Percentiles rank a stretch among this genome's conserved stretches.
These are phyloP conservation scores for Centruroides sculpturatus DNA, from an alignment of 1,140 invertebrate species.

Conservation along the genomic window DNA sequence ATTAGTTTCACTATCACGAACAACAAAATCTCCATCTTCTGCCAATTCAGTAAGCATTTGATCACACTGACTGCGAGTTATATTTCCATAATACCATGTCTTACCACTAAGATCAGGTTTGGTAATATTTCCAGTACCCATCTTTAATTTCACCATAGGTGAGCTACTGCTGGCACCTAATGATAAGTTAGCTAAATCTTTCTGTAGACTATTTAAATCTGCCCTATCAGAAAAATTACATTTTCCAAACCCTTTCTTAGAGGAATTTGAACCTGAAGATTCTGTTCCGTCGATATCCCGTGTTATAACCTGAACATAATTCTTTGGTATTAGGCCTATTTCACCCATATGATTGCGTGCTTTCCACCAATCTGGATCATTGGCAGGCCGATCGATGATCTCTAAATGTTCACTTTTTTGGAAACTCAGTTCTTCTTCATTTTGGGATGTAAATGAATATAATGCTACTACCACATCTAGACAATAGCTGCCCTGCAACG, in stretches of 20 bases:
- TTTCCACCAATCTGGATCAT: slow-evolving; percentile 97
- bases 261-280: slow-evolving; percentile 10
- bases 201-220: slow-evolving; percentile 6
- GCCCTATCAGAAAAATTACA: no score
- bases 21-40: slow-evolving; percentile 94
- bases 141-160: slow-evolving; percentile 6
- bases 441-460: slow-evolving; percentile 86
- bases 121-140: not conserved
- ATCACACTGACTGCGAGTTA: slow-evolving; percentile 89
- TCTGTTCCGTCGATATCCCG: slow-evolving; percentile 5
- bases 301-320: slow-evolving; percentile 68
- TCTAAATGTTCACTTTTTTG: slow-evolving; percentile 89
- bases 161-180: slow-evolving; percentile 6
- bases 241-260: no score
- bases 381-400: slow-evolving; percentile 82
- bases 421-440: slow-evolving; percentile 92
- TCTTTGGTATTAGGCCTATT: slow-evolving; percentile 84
- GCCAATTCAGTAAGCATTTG: slow-evolving; percentile 83
- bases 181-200: slow-evolving; percentile 5
- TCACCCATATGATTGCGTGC: slow-evolving; percentile 80
- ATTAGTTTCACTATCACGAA: slow-evolving; percentile 96
- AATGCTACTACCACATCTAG: slow-evolving; percentile 80
- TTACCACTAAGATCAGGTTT: slow-evolving; percentile 2
- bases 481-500: slow-evolving; percentile 11
- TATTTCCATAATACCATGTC: slow-evolving; percentile 92